Evolutionary conservation across 2,797 vertebrate species (phyloP), one percentile per base, ranked within the genome.

Genomic region (Triplophysa yarkandensis): DNA sequence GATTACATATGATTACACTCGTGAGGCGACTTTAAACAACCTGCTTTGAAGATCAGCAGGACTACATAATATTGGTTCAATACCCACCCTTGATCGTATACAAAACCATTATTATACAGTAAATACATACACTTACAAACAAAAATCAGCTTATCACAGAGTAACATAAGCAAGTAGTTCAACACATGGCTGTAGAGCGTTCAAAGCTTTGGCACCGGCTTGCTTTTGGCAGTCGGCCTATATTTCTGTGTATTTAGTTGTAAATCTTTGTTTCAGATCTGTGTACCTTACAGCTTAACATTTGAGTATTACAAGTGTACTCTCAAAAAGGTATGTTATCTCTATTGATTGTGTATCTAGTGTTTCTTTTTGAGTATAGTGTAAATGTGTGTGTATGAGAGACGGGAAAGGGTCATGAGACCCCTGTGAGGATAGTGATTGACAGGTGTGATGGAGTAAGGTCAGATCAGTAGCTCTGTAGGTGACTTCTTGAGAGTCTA

Each of bases 41-140:
- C 21, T 13, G 14, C 78, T 82, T 83, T 80, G 78, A 84, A 82
- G 78, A 77, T 43, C 58, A 10, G 48, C 54, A 36, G n/a, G 1
- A 17, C 14, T 74, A 68, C 64, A 60, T 25, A 72, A 52, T 54
- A 58, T 39, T 52, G 11, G 64, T 32, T 36, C 52, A 11, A 63
- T 48, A 19, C 9, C 27, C 30, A 57, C 27, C 34, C 6, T 17
- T 7, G 11, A 54, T 32, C 25, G n/a, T 43, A 60, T 3, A 16
- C n/a, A 14, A 34, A 36, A 28, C 61, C n/a, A 17, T 39, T 14
- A 0, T 28, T 54, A 65, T 50, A 48, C 43, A 21, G 19, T 50
- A n/a, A 10, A 23, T 10, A 71, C 57, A 43, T 7, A 50, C 41
- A 61, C n/a, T 36, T 17, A 36, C 30, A 25, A 34, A 63, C 16